phyloP scores from a whole-genome alignment of 2,888 invertebrate genomes.

The Lochmaea crataegi region DNA sequence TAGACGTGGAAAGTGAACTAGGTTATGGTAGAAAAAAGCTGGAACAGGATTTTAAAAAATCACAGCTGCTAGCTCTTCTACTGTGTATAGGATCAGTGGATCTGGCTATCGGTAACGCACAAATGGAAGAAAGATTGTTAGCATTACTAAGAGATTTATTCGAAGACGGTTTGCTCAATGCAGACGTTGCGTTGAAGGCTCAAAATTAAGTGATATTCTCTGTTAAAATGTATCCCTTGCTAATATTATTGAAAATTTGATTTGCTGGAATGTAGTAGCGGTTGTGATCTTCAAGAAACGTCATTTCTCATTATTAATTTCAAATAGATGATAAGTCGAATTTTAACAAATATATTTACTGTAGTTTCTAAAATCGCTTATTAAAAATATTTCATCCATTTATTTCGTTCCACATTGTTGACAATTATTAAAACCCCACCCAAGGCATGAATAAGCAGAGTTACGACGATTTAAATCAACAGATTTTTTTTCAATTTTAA shows the following conservation, averaged over 20 bases:
- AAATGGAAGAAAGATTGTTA: slow-evolving; percentile 79
- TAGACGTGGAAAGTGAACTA: slow-evolving; percentile 71
- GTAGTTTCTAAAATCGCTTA: background rate
- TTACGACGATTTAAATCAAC: too few species aligned
- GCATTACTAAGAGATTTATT: slow-evolving; percentile 81
- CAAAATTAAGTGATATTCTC: slow-evolving; percentile 36
- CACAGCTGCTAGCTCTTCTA: slow-evolving; percentile 79
- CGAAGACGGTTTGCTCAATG: slow-evolving; percentile 73
- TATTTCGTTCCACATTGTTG: background rate
- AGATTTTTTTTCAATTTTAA: too few species aligned
- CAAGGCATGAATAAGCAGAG: background rate
- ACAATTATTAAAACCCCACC: background rate
- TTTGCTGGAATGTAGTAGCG: background rate
- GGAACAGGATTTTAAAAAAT: slow-evolving; percentile 71
- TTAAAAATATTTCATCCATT: background rate
- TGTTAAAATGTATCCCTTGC: slow-evolving; percentile 5
- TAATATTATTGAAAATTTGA: background rate
- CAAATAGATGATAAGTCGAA: background rate
- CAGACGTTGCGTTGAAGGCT: slow-evolving; percentile 51
- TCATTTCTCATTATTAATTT: background rate
- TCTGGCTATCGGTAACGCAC: slow-evolving; percentile 80
- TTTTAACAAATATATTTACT: background rate
- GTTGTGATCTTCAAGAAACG: background rate
- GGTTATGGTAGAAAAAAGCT: slow-evolving; percentile 69
- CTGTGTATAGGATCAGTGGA: slow-evolving; percentile 86